These are phyloP conservation scores for Sus cebifrons DNA, from an alignment of 2,797 vertebrate genomes.

Conservation along the genomic window DNA sequence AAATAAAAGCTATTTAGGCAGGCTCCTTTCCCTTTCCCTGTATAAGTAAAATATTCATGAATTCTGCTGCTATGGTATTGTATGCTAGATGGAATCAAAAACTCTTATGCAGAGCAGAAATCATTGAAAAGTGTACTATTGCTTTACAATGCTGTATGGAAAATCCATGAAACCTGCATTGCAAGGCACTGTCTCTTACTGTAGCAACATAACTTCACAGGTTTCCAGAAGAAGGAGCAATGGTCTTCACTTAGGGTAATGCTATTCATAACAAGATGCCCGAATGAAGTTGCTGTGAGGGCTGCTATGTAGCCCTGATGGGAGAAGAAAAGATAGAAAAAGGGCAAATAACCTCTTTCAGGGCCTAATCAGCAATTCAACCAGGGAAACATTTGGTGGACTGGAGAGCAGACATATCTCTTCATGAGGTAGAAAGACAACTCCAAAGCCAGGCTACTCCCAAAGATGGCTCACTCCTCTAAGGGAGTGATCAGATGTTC, in stretches of 20 bases:
- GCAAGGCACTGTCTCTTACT: neutral
- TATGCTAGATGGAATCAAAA: slow-evolving; percentile 77
- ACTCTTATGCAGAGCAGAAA: slow-evolving; percentile 75
- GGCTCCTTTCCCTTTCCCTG: slow-evolving; percentile 58
- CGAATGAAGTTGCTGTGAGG: neutral
- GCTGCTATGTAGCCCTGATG: neutral
- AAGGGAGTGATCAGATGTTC: neutral
- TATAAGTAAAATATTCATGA: slow-evolving; percentile 81
- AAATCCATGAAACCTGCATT: slow-evolving; percentile 75
- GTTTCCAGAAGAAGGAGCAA: slow-evolving; percentile 11
- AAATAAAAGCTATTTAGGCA: slow-evolving; percentile 54
- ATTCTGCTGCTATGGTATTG: slow-evolving; percentile 53
- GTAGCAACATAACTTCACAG: neutral
- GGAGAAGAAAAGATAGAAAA: slow-evolving; percentile 8
- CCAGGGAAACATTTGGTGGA: neutral
- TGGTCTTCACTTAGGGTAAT: slow-evolving; percentile 11
- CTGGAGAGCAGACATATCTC: neutral
- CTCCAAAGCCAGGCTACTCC: neutral
- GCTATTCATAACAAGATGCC: slow-evolving; percentile 48
- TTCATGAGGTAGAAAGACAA: neutral
- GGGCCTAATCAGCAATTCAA: neutral
- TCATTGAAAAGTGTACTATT: slow-evolving; percentile 74
- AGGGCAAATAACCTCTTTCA: neutral
- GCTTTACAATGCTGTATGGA: slow-evolving; percentile 59
- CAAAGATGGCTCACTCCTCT: neutral